Evolutionary conservation across 2,888 invertebrate genomes (phyloP).

Genomic region (Prosopocoilus inquinatus): DNA sequence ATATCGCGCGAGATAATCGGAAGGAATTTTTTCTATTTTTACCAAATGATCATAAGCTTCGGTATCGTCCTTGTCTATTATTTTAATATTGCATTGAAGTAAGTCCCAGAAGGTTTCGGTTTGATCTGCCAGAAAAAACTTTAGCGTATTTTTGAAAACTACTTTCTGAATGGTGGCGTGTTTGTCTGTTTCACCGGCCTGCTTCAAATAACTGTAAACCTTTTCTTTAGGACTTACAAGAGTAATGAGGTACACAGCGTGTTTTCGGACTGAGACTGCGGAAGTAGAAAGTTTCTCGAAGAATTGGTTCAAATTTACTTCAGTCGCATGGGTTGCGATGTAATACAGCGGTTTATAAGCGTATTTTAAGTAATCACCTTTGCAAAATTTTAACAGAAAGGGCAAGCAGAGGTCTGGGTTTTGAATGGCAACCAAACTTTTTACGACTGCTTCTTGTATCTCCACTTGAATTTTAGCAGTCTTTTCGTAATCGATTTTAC

Average conservation of each 20-base stretch:
- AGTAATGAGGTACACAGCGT: slow-evolving; percentile 10
- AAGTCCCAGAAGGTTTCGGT: slow-evolving; percentile 12
- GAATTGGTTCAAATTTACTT: background rate
- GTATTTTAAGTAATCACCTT: slow-evolving; percentile 15
- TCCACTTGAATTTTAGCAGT: background rate
- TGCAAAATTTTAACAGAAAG: slow-evolving; percentile 12
- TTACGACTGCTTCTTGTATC: slow-evolving; percentile 1
- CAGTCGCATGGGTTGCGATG: slow-evolving; percentile 3
- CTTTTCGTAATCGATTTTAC: slow-evolving; percentile 5
- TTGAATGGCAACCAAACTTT: background rate
- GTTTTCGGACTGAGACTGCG: slow-evolving; percentile 16
- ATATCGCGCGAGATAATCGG: no score
- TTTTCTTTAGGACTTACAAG: background rate
- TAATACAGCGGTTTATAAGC: slow-evolving; percentile 7
- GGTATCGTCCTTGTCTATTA: background rate
- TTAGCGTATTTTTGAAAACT: slow-evolving; percentile 1
- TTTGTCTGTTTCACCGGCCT: background rate
- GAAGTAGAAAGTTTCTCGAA: slow-evolving; percentile 6
- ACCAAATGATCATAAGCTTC: background rate
- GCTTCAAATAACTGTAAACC: background rate
- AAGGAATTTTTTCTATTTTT: background rate
- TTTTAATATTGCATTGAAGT: background rate
- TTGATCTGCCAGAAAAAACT: background rate
- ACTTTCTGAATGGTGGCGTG: background rate
- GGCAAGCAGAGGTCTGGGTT: background rate